Evolutionary conservation across 2,888 invertebrate genomes (phyloP).

Genomic region (Drosophila flavopinicola): DNA sequence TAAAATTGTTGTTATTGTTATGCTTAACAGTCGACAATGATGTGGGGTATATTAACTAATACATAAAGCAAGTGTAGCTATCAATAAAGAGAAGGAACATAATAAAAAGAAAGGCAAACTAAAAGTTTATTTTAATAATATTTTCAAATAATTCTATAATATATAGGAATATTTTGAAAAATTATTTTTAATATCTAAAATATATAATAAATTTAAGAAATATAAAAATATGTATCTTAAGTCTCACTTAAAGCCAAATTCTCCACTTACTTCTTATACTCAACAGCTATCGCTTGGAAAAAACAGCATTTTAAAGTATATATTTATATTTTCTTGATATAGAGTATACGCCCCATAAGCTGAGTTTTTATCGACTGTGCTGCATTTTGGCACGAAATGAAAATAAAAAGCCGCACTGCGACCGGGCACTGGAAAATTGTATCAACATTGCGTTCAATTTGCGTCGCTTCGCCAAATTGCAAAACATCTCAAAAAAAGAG

Average conservation of each 20-base stretch:
- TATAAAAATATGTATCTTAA: no score
- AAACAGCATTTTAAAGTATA: no score
- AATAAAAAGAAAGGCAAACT: no score
- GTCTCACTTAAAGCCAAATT: no score
- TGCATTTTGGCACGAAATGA: slow-evolving; percentile 44
- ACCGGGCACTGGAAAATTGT: slow-evolving; percentile 61
- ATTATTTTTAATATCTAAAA: no score
- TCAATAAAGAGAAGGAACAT: no score
- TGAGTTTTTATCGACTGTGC: slow-evolving; percentile 29
- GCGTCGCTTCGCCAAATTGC: slow-evolving; percentile 69
- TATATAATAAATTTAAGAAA: no score
- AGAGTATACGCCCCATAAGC: slow-evolving; percentile 17
- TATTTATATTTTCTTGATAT: neutral
- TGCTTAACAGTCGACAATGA: neutral
- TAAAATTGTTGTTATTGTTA: slow-evolving; percentile 45
- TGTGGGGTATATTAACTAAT: slow-evolving; percentile 17
- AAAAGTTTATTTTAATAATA: no score
- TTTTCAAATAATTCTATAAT: no score
- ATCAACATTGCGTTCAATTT: slow-evolving; percentile 74
- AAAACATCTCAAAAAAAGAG: slow-evolving; percentile 57
- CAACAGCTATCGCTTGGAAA: no score
- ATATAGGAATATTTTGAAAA: no score
- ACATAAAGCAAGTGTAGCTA: neutral
- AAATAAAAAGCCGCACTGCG: slow-evolving; percentile 40
- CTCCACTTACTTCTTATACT: no score